Base-by-base conservation (phyloP, 2,888 invertebrate species). In the Drosophila eohydei region DNA sequence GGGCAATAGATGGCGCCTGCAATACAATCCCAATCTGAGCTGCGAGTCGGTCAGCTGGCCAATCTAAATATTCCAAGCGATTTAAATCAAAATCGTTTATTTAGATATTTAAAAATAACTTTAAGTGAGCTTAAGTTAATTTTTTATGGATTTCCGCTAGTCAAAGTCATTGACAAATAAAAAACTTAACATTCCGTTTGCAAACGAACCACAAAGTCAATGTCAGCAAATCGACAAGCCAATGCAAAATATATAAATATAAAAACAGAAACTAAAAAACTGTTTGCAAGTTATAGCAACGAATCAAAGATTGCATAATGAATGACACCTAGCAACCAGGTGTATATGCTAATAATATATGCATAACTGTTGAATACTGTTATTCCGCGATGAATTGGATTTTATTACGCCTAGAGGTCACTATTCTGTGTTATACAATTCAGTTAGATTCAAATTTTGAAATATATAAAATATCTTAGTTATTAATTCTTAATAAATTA, bases 361-460 rank as follows among this genome's bases (percentile, higher is more conserved):
- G 69, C 82, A 72, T 79, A 80, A 80, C 80, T 82, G 80, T 82
- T 71, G 51, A 65, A 60, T 75, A 75, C 80, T 67, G 76, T 80
- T 81, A 74, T 57, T 57, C 50, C 34, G 43, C 32, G 26, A 54
- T 30, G 36, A 14, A 26, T 36, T 57, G 21, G 14, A 16, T 40
- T 28, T 1, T 16, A 52, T 38, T 43, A 50, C n/a, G 21, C 26
- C 16, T 44, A 60, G 38, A 77, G 69, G 62, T 36, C 65, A 56
- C 5, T 41, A 28, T 38, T 38, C 26, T 56, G 55, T 34, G 9
- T 26, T 30, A 4, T 28, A 11, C 3, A n/a, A 36, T n/a, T 36
- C 14, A 28, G 0, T 6, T 28, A n/a, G 0, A 48, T 30, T 4
- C 2, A 4, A 44, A 44, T 44, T 21, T 16, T 8, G 3, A 16